Evolutionary conservation across 1,140 invertebrate species (phyloP), one percentile per base, ranked within the genome.

Genomic region (Ganaspis sp.): DNA sequence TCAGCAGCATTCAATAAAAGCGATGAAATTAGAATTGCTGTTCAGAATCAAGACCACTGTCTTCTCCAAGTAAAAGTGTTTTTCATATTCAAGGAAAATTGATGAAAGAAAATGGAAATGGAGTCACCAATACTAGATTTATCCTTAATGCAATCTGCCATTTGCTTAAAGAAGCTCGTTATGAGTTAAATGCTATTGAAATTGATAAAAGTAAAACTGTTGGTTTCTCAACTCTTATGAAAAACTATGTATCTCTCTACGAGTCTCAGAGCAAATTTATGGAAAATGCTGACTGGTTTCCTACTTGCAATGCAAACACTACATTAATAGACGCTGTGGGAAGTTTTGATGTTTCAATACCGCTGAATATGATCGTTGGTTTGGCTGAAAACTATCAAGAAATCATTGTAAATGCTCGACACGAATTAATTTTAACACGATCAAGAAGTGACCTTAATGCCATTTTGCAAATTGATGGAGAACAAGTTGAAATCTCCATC

Each of bases 11-110:
- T 83, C 72, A 78, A 86, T 9, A 83, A 86, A 54, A 88, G 82
- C 69, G 86, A 89, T 82, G 88, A 90, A 78, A 87, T 90, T 71
- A 72, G 85, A 19, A 91, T 90, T 23, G 11, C 76, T 5, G n/a
- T n/a, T n/a, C n/a, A n/a, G n/a, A n/a, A n/a, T n/a, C n/a, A n/a
- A n/a, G n/a, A n/a, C n/a, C n/a, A 87, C 12, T 84, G 84, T 54
- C 34, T 71, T 17, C 79, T 9, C 75, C 77, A 15, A 40, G 72
- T 15, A 75, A 77, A 53, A 82, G 75, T 73, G 77, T 72, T 11
- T 15, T 82, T 0, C 80, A 77, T 58, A 54, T n/a, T n/a, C n/a
- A n/a, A n/a, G n/a, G n/a, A n/a, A n/a, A n/a, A n/a, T n/a, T n/a
- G n/a, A n/a, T n/a, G n/a, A n/a, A n/a, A n/a, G n/a, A n/a, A n/a